Conservation (phyloP, 2,113 vertebrate species). For the Chloebia gouldiae region DNA sequence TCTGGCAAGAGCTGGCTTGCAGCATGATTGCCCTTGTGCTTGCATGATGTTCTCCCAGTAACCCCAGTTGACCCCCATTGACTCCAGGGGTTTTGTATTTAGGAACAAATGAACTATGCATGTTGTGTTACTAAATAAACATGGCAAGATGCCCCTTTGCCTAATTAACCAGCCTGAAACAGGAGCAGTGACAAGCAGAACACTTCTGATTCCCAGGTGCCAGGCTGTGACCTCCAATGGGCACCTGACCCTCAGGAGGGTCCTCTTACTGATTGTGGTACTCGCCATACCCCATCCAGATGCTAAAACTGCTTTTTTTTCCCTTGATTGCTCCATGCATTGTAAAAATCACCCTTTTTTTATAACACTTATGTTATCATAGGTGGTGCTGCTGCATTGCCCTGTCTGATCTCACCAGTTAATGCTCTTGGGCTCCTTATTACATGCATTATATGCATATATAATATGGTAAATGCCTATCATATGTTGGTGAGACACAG, state of each 20-base stretch:
- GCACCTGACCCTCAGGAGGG: not conserved
- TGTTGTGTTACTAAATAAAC: conserved; percentile 29
- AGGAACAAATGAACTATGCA: not conserved
- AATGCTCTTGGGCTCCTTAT: not conserved
- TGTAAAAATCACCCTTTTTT: not conserved
- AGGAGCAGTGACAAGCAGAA: not conserved
- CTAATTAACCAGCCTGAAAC: conserved; percentile 47
- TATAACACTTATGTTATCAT: not conserved
- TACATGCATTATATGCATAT: not conserved
- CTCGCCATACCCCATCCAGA: fast-evolving
- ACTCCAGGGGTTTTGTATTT: not conserved
- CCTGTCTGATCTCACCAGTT: not conserved
- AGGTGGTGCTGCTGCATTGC: not conserved
- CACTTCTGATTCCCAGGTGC: not conserved
- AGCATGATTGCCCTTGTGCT: not conserved
- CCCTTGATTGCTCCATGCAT: not conserved
- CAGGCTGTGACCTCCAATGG: not conserved
- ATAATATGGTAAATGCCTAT: not conserved
- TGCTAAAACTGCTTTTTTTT: not conserved
- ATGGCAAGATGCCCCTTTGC: conserved; percentile 27
- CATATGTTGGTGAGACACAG: not conserved
- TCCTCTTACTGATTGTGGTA: not conserved
- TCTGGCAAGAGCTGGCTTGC: not conserved
- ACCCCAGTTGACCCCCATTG: not conserved
- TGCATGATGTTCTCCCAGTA: not conserved